Conservation (phyloP, 1,140 invertebrate species). For the Ips typographus region DNA sequence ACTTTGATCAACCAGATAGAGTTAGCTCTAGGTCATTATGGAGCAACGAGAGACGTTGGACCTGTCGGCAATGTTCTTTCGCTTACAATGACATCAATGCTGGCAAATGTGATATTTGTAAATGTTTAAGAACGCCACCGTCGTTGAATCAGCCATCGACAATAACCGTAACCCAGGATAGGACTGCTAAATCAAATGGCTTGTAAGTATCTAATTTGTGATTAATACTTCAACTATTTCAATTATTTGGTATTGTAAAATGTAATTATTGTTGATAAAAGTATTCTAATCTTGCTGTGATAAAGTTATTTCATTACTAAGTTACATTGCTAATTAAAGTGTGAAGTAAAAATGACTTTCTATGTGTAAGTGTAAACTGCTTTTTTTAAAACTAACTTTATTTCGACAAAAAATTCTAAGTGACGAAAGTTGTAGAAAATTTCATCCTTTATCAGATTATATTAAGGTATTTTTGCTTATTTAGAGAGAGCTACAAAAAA, state of each 20-base stretch:
- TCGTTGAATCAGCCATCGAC: conserved; percentile 67
- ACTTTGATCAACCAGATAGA: not conserved
- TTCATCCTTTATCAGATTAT: too few species aligned
- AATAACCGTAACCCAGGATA: conserved; percentile 67
- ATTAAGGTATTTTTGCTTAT: too few species aligned
- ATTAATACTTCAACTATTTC: not conserved
- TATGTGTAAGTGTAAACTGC: conserved; percentile 5
- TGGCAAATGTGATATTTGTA: conserved; percentile 78
- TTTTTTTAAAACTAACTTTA: not conserved
- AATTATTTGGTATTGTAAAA: not conserved
- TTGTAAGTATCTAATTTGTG: conserved; percentile 25
- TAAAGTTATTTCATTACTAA: not conserved
- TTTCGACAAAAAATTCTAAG: too few species aligned
- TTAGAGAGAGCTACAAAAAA: too few species aligned
- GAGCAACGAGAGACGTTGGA: conserved; percentile 71
- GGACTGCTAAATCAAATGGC: conserved; percentile 25
- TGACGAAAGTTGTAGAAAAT: too few species aligned
- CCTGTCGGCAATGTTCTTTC: conserved; percentile 83
- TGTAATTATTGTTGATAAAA: not conserved
- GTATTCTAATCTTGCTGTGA: not conserved
- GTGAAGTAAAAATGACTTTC: conserved; percentile 1
- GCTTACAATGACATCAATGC: conserved; percentile 82
- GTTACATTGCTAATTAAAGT: not conserved
- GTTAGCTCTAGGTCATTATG: not conserved
- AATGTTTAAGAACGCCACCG: conserved; percentile 63